Percentiles rank a stretch among this genome's conserved stretches.
Evolutionary conservation across 2,113 vertebrate species (phyloP).

Genomic region (Balaeniceps rex): DNA sequence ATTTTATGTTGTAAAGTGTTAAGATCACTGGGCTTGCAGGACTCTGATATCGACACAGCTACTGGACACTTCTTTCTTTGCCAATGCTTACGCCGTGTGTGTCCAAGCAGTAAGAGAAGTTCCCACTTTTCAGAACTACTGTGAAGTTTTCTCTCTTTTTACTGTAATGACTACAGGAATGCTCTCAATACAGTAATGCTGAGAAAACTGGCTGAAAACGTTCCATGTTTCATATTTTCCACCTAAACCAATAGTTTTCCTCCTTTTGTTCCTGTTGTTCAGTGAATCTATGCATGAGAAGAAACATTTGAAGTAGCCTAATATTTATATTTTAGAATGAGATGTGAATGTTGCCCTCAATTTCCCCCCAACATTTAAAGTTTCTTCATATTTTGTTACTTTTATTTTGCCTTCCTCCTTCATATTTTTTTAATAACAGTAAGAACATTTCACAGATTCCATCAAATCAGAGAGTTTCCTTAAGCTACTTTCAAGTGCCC

Average conservation of each 20-base stretch:
- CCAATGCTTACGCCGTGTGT: background rate
- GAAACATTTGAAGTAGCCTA: background rate
- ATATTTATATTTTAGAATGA: background rate
- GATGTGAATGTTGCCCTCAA: background rate
- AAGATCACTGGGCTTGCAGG: background rate
- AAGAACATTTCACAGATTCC: background rate
- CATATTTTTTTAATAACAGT: background rate
- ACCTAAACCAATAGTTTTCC: background rate
- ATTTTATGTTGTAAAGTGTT: background rate
- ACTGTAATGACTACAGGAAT: background rate
- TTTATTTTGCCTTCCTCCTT: background rate
- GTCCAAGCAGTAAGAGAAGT: background rate
- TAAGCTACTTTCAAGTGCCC: background rate
- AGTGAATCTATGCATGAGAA: background rate
- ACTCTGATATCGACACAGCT: background rate
- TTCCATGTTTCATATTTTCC: background rate
- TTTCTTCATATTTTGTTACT: background rate
- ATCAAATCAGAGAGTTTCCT: background rate
- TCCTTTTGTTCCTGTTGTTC: background rate
- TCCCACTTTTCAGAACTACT: background rate
- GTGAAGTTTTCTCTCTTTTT: background rate
- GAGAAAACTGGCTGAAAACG: background rate
- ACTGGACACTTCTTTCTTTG: background rate
- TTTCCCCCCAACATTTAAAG: background rate
- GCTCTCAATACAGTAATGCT: background rate